Evolutionary conservation across 2,888 invertebrate species (phyloP), one percentile per base, ranked within the genome.

Genomic region (Plagiodera versicolora): DNA sequence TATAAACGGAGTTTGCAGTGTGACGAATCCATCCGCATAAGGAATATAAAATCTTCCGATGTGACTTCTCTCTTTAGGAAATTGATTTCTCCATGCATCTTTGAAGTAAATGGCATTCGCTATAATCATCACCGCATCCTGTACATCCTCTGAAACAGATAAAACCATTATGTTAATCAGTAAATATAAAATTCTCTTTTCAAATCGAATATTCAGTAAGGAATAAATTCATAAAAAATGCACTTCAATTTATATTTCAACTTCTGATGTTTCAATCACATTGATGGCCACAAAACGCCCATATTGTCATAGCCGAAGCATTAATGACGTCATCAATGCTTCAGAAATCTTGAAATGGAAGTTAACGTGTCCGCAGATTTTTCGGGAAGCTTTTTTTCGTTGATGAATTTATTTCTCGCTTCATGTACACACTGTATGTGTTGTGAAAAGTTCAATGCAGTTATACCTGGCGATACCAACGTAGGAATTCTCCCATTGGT

Each of bases 91-190:
- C 94, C 94, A 94, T 0, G 84, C 81, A 0, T 93, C 93, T 75
- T 91, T 90, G 82, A 93, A 94, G 80, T 87, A 93, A 17, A 94
- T 80, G 0, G 90, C 89, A 78, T 91, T 94, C 20, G 90, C 82
- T 20, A 75, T 54, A 47, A 94, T 70, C 75, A 93, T 83, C 3
- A 88, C 83, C 19, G 88, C 85, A 49, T 85, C 82, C 19, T 83
- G 74, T 0, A 91, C 74, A 60, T 87, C 86, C 72, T 83, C 87
- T 86, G 75, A 30, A 79, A 79, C 30, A 56, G 47, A 14, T 24
- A 60, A 45, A 1, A 32, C 32, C 9, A 9, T 9, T 32, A 32
- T 10, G 10, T 10, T 32, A 32, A 9, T 32, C 32, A 32, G 32
- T 32, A 9, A 9, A 9, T 32, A 32, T 32, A 32, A 9, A 32